Conservation (phyloP, 2,888 invertebrate genomes). For the Smittia aterrima region DNA sequence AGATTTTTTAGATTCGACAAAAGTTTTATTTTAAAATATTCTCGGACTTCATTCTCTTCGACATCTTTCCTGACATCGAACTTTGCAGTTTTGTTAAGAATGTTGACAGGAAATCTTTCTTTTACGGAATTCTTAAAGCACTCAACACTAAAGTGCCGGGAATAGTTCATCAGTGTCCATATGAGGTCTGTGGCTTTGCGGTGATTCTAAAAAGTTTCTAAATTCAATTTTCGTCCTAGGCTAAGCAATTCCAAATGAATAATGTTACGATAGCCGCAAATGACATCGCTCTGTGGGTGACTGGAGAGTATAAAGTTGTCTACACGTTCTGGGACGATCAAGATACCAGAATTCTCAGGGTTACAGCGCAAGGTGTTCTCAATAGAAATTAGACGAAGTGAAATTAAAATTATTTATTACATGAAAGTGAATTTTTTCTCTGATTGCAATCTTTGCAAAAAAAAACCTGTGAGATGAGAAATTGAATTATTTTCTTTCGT, state of each 20-base stretch:
- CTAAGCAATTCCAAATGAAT: conserved; percentile 15
- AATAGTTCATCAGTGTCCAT: conserved; percentile 14
- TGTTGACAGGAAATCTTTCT: background rate
- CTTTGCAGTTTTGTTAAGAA: background rate
- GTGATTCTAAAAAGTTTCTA: background rate
- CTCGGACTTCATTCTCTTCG: background rate
- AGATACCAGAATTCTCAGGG: conserved; percentile 2
- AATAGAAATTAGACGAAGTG: background rate
- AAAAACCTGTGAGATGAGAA: too few relatives aligned
- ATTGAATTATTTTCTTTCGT: too few relatives aligned
- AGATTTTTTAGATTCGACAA: conserved; percentile 5
- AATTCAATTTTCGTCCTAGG: background rate
- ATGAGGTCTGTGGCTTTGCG: background rate
- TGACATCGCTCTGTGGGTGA: conserved; percentile 34
- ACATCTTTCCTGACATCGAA: conserved; percentile 21
- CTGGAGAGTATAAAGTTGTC: conserved; percentile 26
- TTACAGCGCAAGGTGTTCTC: background rate
- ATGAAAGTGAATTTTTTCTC: too few relatives aligned
- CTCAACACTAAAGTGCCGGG: conserved; percentile 6
- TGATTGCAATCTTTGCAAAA: too few relatives aligned
- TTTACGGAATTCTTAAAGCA: background rate
- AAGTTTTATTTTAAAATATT: conserved; percentile 29
- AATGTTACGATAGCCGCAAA: background rate
- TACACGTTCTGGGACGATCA: conserved; percentile 28
- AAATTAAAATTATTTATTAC: too few relatives aligned